A percentile compares a stretch with the other conserved stretches of the same genome.
phyloP scores from a whole-genome alignment of 2,888 invertebrate genomes.

The Epinotia bilunana region DNA sequence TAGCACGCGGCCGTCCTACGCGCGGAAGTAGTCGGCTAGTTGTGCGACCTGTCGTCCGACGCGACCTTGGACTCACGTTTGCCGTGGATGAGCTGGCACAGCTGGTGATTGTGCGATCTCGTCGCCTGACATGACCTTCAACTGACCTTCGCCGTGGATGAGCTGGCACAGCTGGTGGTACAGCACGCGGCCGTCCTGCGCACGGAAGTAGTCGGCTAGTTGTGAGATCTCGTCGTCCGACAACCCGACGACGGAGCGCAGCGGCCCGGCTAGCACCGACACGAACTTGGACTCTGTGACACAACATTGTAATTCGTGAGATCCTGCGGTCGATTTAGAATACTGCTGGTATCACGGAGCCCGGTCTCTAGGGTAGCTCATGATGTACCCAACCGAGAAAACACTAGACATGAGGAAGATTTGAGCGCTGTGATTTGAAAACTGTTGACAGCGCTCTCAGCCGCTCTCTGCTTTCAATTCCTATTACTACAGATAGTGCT shows the following conservation, averaged over 20 bases:
- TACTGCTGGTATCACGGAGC: neutral
- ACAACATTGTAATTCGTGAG: neutral
- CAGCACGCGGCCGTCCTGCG: slow-evolving; percentile 90
- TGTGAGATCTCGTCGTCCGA: slow-evolving; percentile 89
- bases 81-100: neutral
- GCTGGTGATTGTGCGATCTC: neutral
- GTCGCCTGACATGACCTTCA: slow-evolving; percentile 9
- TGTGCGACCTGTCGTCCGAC: no score
- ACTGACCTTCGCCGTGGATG: slow-evolving; percentile 87
- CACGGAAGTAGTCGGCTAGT: slow-evolving; percentile 90
- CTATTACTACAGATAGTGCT: no score
- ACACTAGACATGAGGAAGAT: no score
- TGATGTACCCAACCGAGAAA: no score
- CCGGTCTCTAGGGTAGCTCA: no score
- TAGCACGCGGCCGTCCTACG: no score
- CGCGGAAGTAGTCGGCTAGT: no score
- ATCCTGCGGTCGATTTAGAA: neutral
- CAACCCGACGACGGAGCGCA: slow-evolving; percentile 87
- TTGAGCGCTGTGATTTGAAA: no score
- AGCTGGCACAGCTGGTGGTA: slow-evolving; percentile 91
- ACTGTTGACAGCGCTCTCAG: no score
- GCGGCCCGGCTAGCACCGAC: slow-evolving; percentile 87
- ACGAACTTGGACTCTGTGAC: slow-evolving; percentile 88
- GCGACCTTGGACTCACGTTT: slow-evolving; percentile 76
- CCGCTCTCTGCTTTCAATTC: no score